These are phyloP conservation scores for Muscidifurax raptorellus DNA, from an alignment of 1,140 invertebrate species.

Conservation along the genomic window DNA sequence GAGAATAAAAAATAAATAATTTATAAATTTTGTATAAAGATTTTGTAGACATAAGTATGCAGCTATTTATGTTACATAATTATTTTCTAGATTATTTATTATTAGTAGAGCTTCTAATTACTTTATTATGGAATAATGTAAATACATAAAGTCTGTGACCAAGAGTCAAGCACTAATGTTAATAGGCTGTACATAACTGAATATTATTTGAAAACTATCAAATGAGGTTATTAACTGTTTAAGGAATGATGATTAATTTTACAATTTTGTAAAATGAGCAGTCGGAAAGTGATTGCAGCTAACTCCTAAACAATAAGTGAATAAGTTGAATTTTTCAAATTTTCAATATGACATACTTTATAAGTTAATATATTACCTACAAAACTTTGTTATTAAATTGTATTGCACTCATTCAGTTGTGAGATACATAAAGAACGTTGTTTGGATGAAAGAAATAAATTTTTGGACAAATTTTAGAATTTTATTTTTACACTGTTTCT, in stretches of 20 bases:
- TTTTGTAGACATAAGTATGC: not conserved
- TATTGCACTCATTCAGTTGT: conserved; percentile 10
- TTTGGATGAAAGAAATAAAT: conserved; percentile 21
- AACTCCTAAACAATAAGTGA: not conserved
- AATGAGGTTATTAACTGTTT: not conserved
- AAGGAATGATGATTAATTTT: not conserved
- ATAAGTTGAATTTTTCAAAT: not conserved
- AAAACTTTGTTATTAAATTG: conserved; percentile 33
- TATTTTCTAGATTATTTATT: not conserved
- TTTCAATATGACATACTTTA: not conserved
- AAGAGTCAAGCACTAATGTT: conserved; percentile 9
- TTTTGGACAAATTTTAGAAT: not conserved
- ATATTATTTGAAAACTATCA: not conserved
- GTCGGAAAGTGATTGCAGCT: no score
- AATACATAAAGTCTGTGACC: not conserved
- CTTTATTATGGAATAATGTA: not conserved
- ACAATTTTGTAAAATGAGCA: not conserved
- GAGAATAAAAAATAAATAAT: no score
- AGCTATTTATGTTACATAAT: not conserved
- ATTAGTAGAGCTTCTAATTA: not conserved
- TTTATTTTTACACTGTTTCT: not conserved
- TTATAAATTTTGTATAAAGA: not conserved
- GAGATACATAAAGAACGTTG: not conserved
- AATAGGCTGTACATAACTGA: conserved; percentile 4
- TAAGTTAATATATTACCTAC: not conserved